Conservation (phyloP, 2,113 vertebrate species). For the Pelobates fuscus region DNA sequence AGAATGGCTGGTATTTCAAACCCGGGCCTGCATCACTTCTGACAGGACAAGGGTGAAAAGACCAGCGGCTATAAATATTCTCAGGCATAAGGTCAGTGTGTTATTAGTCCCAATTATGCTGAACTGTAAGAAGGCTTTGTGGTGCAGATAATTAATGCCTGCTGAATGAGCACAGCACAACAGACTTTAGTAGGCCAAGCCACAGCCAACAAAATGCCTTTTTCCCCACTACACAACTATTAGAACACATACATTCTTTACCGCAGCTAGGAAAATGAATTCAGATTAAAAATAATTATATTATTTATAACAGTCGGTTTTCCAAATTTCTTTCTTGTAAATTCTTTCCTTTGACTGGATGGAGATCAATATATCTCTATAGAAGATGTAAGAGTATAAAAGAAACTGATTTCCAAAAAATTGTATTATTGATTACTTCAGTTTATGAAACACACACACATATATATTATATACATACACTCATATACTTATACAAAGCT, state of each 20-base stretch:
- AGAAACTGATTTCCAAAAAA: no score
- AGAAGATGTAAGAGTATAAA: no score
- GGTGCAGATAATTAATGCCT: constrained; percentile 63
- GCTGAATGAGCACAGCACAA: constrained; percentile 61
- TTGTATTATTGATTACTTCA: no score
- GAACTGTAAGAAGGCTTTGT: constrained; percentile 55
- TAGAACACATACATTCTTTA: neutral
- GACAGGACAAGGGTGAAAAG: constrained; percentile 46
- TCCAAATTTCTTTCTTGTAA: no score
- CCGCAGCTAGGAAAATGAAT: neutral
- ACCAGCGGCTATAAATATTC: constrained; percentile 57
- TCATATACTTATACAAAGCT: no score
- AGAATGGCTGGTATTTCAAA: constrained; percentile 33
- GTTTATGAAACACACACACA: no score
- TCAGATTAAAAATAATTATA: no score
- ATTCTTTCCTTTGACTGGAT: no score
- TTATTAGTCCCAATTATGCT: constrained; percentile 67
- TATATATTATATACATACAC: no score
- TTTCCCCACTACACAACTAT: neutral
- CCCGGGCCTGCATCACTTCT: constrained; percentile 35
- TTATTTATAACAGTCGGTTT: no score
- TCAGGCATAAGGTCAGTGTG: constrained; percentile 60
- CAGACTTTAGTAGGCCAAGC: constrained; percentile 54
- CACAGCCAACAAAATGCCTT: neutral
- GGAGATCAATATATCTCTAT: no score